A percentile compares a stretch with the other conserved stretches of the same genome.
phyloP scores from a whole-genome alignment of 2,888 invertebrate genomes.

The Embidobia sp. region DNA sequence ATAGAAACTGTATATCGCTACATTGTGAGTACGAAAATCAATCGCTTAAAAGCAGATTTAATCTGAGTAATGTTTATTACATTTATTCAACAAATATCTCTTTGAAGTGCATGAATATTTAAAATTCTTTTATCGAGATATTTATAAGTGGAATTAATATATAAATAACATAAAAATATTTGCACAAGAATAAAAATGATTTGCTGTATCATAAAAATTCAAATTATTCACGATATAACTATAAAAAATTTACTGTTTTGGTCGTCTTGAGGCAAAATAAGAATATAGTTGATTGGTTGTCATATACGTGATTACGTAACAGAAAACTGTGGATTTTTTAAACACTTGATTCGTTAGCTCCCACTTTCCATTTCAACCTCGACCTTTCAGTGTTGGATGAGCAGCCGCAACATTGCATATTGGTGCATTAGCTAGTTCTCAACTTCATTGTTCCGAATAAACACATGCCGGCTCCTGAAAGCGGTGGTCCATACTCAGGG shows the following conservation, averaged over 20 bases:
- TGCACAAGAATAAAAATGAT: too few species aligned
- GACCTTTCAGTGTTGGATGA: slow-evolving; percentile 59
- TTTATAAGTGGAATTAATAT: too few species aligned
- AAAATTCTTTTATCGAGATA: too few species aligned
- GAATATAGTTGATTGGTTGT: background rate
- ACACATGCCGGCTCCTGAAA: slow-evolving; percentile 64
- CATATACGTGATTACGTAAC: slow-evolving; percentile 28
- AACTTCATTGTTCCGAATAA: slow-evolving; percentile 67
- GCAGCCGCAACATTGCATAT: slow-evolving; percentile 52
- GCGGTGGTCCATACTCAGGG: background rate
- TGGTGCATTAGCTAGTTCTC: slow-evolving; percentile 56
- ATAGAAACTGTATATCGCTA: too few species aligned
- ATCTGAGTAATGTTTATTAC: too few species aligned
- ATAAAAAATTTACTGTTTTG: background rate
- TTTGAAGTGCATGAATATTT: too few species aligned
- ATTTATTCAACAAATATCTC: too few species aligned
- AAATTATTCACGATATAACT: too few species aligned
- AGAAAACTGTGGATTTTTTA: slow-evolving; percentile 47
- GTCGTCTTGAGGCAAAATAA: background rate
- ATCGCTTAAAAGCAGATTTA: too few species aligned
- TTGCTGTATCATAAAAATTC: too few species aligned
- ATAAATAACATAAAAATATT: too few species aligned
- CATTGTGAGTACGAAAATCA: too few species aligned
- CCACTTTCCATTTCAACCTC: slow-evolving; percentile 65
- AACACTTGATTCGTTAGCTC: slow-evolving; percentile 59